These are phyloP conservation scores for Drosophila kikkawai DNA, from an alignment of 1,140 invertebrate genomes.

Conservation along the genomic window DNA sequence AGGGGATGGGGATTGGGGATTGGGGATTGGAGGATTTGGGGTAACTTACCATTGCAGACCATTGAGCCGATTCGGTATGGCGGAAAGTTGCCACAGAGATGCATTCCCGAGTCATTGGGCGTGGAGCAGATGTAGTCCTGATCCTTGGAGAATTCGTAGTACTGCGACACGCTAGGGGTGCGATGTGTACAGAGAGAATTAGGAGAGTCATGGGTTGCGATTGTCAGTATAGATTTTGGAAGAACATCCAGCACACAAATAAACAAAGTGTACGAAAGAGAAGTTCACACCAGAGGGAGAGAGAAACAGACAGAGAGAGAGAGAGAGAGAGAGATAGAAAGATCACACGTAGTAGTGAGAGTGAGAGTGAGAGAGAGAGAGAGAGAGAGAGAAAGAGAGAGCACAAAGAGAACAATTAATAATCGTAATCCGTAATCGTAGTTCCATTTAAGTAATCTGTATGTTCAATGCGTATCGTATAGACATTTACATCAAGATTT, in stretches of 20 bases:
- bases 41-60: slow-evolving; percentile 88
- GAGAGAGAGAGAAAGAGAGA: slow-evolving; percentile 34
- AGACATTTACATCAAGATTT: slow-evolving; percentile 61
- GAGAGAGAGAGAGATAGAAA: slow-evolving; percentile 12
- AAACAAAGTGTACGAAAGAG: slow-evolving; percentile 51
- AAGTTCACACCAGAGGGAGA: slow-evolving; percentile 34
- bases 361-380: slow-evolving; percentile 8
- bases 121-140: slow-evolving; percentile 99
- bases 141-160: slow-evolving; percentile 94
- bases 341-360: slow-evolving; percentile 16
- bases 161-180: slow-evolving; percentile 88
- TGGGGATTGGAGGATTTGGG: not conserved
- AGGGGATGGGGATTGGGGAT: not conserved
- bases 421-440: slow-evolving; percentile 38
- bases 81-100: slow-evolving; percentile 95
- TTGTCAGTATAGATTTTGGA: slow-evolving; percentile 49
- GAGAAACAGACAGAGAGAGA: slow-evolving; percentile 23
- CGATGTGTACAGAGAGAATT: slow-evolving; percentile 47
- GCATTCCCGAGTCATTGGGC: slow-evolving; percentile 97
- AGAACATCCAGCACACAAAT: slow-evolving; percentile 62
- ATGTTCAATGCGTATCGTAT: slow-evolving; percentile 53
- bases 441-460: slow-evolving; percentile 38
- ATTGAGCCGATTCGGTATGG: slow-evolving; percentile 90
- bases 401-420: slow-evolving; percentile 51
- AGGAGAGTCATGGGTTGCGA: slow-evolving; percentile 50